These are phyloP conservation scores for Gasteruption jaculator DNA, from an alignment of 2,888 invertebrate species.

Conservation along the genomic window DNA sequence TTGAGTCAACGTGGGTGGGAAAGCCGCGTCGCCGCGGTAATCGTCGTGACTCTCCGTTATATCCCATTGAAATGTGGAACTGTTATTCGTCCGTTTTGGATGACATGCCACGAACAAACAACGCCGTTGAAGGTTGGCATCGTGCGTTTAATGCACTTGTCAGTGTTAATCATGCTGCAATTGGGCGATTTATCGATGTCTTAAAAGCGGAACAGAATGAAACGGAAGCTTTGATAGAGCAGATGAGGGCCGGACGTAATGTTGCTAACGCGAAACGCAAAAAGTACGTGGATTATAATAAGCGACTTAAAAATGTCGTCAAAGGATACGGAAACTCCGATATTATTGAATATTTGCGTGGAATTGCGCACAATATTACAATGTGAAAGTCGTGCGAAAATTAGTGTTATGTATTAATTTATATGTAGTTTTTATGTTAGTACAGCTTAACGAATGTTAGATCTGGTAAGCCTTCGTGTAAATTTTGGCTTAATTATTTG, in stretches of 20 bases:
- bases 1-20: conserved; percentile 6
- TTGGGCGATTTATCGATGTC: conserved; percentile 1
- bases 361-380: too few relatives aligned
- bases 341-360: too few relatives aligned
- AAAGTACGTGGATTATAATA: too few relatives aligned
- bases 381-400: too few relatives aligned
- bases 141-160: conserved; percentile 1
- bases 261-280: too few relatives aligned
- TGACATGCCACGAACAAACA: conserved; percentile 5
- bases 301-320: conserved; percentile 1
- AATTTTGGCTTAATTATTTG: too few relatives aligned
- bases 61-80: conserved; percentile 2
- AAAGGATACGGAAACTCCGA: background rate
- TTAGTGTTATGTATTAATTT: too few relatives aligned
- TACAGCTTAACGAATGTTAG: too few relatives aligned
- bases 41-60: background rate
- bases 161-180: conserved; percentile 1
- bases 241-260: background rate
- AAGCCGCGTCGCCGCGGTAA: background rate
- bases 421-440: too few relatives aligned
- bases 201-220: conserved; percentile 2
- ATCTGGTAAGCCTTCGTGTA: too few relatives aligned
- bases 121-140: conserved; percentile 7
- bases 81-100: background rate
- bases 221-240: background rate